Percentiles rank a stretch among this genome's conserved stretches.
phyloP scores from a whole-genome alignment of 2,113 vertebrate species.

The Saguinus midas region DNA sequence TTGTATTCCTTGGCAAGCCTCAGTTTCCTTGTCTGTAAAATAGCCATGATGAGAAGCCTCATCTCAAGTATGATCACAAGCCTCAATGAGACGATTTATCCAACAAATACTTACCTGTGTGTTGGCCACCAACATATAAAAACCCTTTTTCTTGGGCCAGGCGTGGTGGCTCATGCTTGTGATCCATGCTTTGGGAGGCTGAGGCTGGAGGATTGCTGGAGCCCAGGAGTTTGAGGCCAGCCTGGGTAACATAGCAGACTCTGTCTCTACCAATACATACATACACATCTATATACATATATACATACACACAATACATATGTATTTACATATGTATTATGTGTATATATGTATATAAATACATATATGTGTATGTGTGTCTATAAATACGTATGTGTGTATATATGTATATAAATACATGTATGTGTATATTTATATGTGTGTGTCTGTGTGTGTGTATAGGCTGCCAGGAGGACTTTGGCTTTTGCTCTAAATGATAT shows the following conservation, averaged over 20 bases:
- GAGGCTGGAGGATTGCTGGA: background rate
- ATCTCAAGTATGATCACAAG: rapidly evolving
- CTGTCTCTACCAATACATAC: background rate
- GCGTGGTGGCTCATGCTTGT: background rate
- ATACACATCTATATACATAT: too few species aligned
- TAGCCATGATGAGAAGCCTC: background rate
- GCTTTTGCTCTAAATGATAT: background rate
- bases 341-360: too few species aligned
- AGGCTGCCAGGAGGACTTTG: background rate
- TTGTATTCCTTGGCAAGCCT: background rate
- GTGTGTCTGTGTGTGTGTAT: too few species aligned
- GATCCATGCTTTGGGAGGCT: background rate
- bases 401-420: too few species aligned
- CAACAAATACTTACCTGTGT: background rate
- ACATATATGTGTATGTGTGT: too few species aligned
- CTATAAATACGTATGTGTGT: too few species aligned
- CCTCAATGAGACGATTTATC: background rate
- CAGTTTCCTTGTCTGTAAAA: background rate
- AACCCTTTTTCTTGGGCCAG: background rate
- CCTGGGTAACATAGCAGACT: background rate
- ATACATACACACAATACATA: too few species aligned
- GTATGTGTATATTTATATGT: too few species aligned
- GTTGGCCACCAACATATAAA: background rate
- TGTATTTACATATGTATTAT: too few species aligned
- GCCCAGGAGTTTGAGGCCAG: background rate